Percentiles rank a stretch among this genome's conserved stretches.
Evolutionary conservation across 2,113 vertebrate species (phyloP).

Genomic region (Daubentonia madagascariensis): DNA sequence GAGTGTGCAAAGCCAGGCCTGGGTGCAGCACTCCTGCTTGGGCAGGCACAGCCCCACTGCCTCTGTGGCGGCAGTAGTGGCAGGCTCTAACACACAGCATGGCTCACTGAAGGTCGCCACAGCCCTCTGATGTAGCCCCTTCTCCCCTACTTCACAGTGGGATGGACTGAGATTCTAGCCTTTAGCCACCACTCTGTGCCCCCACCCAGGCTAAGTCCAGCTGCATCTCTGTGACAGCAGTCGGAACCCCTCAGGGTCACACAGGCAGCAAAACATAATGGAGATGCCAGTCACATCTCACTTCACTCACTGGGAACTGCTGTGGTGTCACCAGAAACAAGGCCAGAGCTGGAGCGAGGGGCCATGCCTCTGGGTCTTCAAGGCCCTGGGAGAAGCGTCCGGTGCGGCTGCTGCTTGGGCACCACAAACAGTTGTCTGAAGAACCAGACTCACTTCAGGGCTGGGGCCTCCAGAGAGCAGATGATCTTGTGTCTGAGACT

Average conservation of each 20-base stretch:
- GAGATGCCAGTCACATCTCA: background rate
- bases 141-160: background rate
- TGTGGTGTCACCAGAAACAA: background rate
- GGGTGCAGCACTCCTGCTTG: accelerated
- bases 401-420: no score
- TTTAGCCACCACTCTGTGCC: background rate
- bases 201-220: background rate
- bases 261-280: background rate
- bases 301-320: background rate
- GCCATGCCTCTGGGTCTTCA: background rate
- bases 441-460: background rate
- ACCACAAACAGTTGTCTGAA: background rate
- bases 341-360: background rate
- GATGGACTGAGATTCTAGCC: background rate
- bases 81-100: background rate
- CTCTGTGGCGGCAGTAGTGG: background rate
- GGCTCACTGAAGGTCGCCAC: background rate
- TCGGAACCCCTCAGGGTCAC: background rate
- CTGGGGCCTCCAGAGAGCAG: background rate
- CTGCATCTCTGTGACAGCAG: background rate
- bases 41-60: background rate
- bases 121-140: background rate
- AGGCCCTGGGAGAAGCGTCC: background rate
- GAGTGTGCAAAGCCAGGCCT: background rate
- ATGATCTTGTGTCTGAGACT: background rate